Evolutionary conservation across 2,113 vertebrate species (phyloP), one percentile per base, ranked within the genome.

Genomic region (Seriola quinqueradiata): DNA sequence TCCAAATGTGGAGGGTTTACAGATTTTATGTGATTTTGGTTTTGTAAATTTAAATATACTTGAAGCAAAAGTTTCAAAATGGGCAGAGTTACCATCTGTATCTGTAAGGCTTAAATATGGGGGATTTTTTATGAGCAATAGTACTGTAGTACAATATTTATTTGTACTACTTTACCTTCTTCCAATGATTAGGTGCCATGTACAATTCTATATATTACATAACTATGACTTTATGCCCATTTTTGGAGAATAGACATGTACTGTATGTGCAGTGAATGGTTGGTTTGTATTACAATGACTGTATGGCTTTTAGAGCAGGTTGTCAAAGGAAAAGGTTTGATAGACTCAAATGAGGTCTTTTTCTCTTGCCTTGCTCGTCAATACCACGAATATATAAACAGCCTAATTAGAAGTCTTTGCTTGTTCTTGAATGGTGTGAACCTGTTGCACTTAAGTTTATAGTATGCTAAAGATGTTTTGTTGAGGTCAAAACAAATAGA

Each of bases 361-460:
- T 69, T 83, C 84, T 86, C 72, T 91, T 83, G 69, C 90, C 89
- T 91, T 89, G 87, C 82, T 86, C 54, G 19, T 83, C 59, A 25
- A 83, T 81, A 81, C 71, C 54, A 70, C 52, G 13, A 84, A 70
- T 63, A 54, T 55, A 54, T 55, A 70, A 80, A 19, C 48, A 75
- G 85, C 73, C 54, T 83, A 23, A 61, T 32, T 68, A 67, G 11
- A 72, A 12, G 38, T 73, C 8, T 70, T 46, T 55, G 50, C 28
- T 66, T 71, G 17, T 65, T 75, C 14, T 54, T 67, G 40, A 82
- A 46, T 63, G 36, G 23, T 38, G 36, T 85, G 38, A 85, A 75
- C 25, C 32, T 60, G 19, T 59, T 48, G 44, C 66, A 64, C 50
- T 58, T 38, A 61, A 54, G 17, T 40, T 44, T 63, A 38, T 70